Conservation (phyloP, 2,888 invertebrate genomes). For the Cryptosula pallasiana region DNA sequence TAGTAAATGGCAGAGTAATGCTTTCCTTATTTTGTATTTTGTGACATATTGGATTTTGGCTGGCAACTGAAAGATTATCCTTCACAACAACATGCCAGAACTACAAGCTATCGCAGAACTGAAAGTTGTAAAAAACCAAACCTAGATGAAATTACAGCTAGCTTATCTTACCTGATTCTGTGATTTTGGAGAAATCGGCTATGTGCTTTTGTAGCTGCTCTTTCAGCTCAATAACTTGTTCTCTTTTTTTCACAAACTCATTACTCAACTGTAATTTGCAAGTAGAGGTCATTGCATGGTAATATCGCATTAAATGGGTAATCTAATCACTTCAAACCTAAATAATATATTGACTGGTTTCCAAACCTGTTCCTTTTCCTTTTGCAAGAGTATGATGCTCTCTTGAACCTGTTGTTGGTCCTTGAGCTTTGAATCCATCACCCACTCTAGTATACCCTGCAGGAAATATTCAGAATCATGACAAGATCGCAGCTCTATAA, state of each 20-base stretch:
- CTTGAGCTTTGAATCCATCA: constrained; percentile 45
- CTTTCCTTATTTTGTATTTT: too few relatives aligned
- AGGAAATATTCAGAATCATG: constrained; percentile 20
- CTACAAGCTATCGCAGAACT: background rate
- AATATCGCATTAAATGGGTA: too few relatives aligned
- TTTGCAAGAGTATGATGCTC: constrained; percentile 40
- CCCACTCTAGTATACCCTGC: constrained; percentile 49
- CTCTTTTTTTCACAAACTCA: constrained; percentile 42
- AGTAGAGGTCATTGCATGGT: too few relatives aligned
- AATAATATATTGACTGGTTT: too few relatives aligned
- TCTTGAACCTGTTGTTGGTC: constrained; percentile 46
- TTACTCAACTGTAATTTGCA: constrained; percentile 25
- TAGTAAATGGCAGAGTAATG: too few relatives aligned
- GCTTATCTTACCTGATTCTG: constrained; percentile 39
- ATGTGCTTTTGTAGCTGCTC: constrained; percentile 44
- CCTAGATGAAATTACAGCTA: background rate
- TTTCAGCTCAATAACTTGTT: constrained; percentile 39
- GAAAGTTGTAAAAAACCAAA: background rate
- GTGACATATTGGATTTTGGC: too few relatives aligned
- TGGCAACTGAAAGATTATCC: too few relatives aligned
- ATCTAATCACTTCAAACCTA: too few relatives aligned
- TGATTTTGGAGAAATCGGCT: constrained; percentile 43
- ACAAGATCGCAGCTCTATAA: too few relatives aligned
- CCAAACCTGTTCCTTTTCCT: constrained; percentile 43
- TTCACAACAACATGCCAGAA: too few relatives aligned